Evolutionary conservation across 2,888 invertebrate species (phyloP).

Genomic region (Deilephila porcellus): DNA sequence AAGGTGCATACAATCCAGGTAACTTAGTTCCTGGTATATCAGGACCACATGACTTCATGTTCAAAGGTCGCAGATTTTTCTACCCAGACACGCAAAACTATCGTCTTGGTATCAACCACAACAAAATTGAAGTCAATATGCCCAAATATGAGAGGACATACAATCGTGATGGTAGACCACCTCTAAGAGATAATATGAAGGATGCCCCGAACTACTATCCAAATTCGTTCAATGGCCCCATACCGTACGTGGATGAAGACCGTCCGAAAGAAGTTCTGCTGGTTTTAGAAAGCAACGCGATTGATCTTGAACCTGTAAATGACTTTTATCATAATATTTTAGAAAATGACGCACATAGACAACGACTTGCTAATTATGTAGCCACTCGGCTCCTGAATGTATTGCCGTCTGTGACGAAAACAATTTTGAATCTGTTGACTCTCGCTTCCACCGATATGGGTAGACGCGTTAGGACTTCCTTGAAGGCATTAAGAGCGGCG

Average conservation of each 20-base stretch:
- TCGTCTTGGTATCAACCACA: constrained; percentile 63
- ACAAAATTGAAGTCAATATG: constrained; percentile 61
- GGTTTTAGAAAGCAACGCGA: constrained; percentile 52
- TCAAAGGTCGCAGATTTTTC: constrained; percentile 57
- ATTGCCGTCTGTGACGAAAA: constrained; percentile 1
- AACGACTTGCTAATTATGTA: constrained; percentile 34
- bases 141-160: constrained; percentile 61
- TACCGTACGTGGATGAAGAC: constrained; percentile 81
- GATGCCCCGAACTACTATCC: constrained; percentile 97
- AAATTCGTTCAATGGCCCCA: constrained; percentile 95
- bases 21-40: constrained; percentile 72
- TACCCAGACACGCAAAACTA: constrained; percentile 66
- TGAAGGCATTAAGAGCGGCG: constrained; percentile 35
- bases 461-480: constrained; percentile 76
- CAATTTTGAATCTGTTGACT: constrained; percentile 12
- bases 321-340: constrained; percentile 87
- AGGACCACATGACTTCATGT: constrained; percentile 63
- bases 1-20: constrained; percentile 61
- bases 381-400: constrained; percentile 31
- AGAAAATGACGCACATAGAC: constrained; percentile 77
- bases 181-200: constrained; percentile 90
- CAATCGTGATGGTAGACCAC: constrained; percentile 84
- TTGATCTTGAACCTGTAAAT: constrained; percentile 85
- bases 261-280: constrained; percentile 50
- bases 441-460: constrained; percentile 85